These are phyloP conservation scores for Jacana jacana DNA, from an alignment of 2,113 vertebrate species.

Conservation along the genomic window DNA sequence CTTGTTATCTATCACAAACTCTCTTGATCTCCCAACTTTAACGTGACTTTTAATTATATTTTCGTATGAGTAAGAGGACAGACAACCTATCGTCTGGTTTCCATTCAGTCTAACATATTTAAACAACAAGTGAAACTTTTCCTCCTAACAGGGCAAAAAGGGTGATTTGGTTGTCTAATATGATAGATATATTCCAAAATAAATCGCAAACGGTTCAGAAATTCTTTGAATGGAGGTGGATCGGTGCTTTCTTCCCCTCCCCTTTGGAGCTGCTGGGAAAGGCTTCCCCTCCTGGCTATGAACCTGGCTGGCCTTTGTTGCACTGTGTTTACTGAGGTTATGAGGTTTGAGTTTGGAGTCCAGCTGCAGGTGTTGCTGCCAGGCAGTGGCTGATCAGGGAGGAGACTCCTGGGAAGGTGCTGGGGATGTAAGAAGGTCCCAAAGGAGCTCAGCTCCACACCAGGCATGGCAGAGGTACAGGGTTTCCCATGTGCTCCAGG, in stretches of 20 bases:
- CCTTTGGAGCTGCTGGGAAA: background rate
- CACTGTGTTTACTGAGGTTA: fast-evolving
- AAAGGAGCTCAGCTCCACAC: background rate
- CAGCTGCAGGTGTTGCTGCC: background rate
- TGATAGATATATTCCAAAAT: background rate
- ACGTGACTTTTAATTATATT: slow-evolving; percentile 65
- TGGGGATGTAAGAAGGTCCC: background rate
- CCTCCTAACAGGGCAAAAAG: background rate
- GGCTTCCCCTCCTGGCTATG: background rate
- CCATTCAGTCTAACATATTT: background rate
- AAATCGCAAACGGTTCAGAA: background rate
- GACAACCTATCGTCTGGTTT: background rate
- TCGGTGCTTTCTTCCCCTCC: background rate
- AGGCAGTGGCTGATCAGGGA: too few relatives aligned
- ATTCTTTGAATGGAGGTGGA: background rate
- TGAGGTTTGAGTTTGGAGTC: background rate
- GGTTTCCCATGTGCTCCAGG: background rate
- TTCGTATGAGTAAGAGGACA: slow-evolving; percentile 28
- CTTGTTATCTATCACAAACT: slow-evolving; percentile 69
- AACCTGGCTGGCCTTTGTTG: background rate
- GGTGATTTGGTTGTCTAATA: background rate
- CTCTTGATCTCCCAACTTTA: slow-evolving; percentile 62
- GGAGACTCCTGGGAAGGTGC: background rate
- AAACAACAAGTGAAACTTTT: background rate
- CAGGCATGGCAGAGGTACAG: fast-evolving